Evolutionary conservation across 2,888 invertebrate genomes (phyloP), one percentile per base, ranked within the genome.

Genomic region (Craniophora ligustri): DNA sequence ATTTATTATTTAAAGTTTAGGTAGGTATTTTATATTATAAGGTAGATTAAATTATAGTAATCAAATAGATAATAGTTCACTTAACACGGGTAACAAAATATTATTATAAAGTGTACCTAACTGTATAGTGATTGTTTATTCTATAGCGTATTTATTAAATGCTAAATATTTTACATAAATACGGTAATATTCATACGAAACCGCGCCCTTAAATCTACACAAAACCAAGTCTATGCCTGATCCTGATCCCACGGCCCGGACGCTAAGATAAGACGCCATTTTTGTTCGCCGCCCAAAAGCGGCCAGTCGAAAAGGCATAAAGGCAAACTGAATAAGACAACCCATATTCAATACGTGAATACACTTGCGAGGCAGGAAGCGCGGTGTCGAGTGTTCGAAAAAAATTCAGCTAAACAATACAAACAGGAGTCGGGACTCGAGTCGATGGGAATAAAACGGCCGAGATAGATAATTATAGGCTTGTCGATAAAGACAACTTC

Each of bases 221-320:
- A 60, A 68, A 67, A 39, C 58, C 51, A 54, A 30, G 65, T 70
- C 55, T n/a, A n/a, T n/a, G n/a, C n/a, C n/a, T n/a, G n/a, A n/a
- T n/a, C n/a, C n/a, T 70, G 78, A 76, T 90, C 91, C 86, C 88
- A 88, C 88, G 87, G 79, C 78, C 72, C 88, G 87, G 79, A 78
- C 72, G 15, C 36, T 78, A 71, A 83, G 84, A 89, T 87, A 91
- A 88, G 84, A 83, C 79, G 77, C 67, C 81, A 86, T 87, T 86
- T 84, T 86, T 84, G 84, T 86, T 83, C 14, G 46, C 58, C 65
- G 70, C 70, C 71, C 83, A 87, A 87, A 86, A 84, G 84, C 74
- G 82, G 75, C 65, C 76, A 92, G 91, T 92, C 92, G 83, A 91
- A 82, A 92, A 93, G 92, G 93, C 92, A 92, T 88, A 89, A 92